Evolutionary conservation across 2,797 vertebrate species (phyloP).

Genomic region (Okamejei kenojei): DNA sequence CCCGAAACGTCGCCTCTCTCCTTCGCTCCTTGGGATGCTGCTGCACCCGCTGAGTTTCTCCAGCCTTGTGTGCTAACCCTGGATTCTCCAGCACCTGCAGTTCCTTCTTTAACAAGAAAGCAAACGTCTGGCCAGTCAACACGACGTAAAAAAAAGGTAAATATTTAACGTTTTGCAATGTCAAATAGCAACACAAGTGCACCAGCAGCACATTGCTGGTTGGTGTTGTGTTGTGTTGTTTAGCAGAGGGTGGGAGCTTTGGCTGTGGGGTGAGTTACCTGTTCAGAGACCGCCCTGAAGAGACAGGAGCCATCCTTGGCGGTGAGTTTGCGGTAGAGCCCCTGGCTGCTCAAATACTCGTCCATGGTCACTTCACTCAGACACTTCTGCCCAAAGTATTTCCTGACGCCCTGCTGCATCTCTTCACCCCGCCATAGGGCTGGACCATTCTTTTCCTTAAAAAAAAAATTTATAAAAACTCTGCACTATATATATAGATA

Average conservation of each 20-base stretch:
- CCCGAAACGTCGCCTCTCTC: no score
- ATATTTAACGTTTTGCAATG: background rate
- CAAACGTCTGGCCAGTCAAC: background rate
- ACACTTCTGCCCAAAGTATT: slow-evolving; percentile 69
- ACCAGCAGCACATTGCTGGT: no score
- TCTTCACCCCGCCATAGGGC: slow-evolving; percentile 22
- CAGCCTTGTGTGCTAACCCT: no score
- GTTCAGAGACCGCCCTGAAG: slow-evolving; percentile 86
- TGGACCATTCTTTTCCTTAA: background rate
- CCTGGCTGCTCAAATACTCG: slow-evolving; percentile 79
- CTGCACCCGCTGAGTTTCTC: no score
- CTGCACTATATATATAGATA: no score
- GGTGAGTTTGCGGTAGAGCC: slow-evolving; percentile 85
- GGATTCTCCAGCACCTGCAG: no score
- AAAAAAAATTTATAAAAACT: background rate
- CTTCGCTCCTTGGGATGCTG: no score
- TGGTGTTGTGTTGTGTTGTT: background rate
- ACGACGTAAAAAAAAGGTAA: background rate
- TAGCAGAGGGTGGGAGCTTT: background rate
- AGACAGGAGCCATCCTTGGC: slow-evolving; percentile 87
- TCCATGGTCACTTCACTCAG: slow-evolving; percentile 79
- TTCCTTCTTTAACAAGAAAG: no score
- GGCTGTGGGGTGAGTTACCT: slow-evolving; percentile 59
- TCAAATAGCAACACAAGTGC: background rate
- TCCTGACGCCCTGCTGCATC: slow-evolving; percentile 87